Percentiles rank a stretch among this genome's conserved stretches.
phyloP scores from a whole-genome alignment of 1,140 invertebrate genomes.

The Proales similis region DNA sequence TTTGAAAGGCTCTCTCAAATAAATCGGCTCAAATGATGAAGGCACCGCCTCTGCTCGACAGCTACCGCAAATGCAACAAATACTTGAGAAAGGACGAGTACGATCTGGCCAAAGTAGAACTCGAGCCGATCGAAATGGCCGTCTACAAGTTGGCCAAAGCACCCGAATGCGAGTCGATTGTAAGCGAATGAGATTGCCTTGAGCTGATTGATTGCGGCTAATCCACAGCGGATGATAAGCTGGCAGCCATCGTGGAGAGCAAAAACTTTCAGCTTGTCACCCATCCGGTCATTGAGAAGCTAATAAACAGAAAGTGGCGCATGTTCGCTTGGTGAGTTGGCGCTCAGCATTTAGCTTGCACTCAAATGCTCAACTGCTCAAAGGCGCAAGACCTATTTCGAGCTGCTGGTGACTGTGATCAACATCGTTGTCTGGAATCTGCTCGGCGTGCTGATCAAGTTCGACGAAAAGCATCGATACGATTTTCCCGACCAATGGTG shows the following conservation, averaged over 20 bases:
- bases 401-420: background rate
- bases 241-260: background rate
- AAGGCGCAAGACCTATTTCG: background rate
- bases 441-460: background rate
- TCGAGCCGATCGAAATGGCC: background rate
- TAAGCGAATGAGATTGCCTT: background rate
- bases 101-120: constrained; percentile 1
- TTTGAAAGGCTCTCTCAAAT: too few species aligned
- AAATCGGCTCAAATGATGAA: too few species aligned
- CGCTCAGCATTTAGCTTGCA: too few species aligned
- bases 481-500: constrained; percentile 25
- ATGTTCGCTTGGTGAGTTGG: background rate
- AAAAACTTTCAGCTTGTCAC: constrained; percentile 1
- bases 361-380: too few species aligned
- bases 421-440: constrained; percentile 16
- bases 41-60: background rate
- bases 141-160: background rate
- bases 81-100: constrained; percentile 6
- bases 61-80: background rate
- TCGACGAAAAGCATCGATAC: background rate
- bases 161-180: constrained; percentile 9
- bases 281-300: constrained; percentile 1
- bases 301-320: constrained; percentile 13
- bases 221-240: background rate
- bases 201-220: background rate